Evolutionary conservation across 2,113 vertebrate species (phyloP).

Genomic region (Scartelaos histophorus): DNA sequence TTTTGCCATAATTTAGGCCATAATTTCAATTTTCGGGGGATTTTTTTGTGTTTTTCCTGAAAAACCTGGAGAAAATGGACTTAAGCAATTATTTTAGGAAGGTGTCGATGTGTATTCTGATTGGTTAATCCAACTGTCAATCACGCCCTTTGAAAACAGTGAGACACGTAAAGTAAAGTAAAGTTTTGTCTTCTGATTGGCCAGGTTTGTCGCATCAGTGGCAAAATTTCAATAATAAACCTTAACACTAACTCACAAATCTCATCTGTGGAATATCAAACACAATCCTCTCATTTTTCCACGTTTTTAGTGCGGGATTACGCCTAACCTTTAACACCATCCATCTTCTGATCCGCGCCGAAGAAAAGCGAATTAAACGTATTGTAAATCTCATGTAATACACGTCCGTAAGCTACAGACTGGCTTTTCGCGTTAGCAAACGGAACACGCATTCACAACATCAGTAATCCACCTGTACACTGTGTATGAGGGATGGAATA

Average conservation of each 20-base stretch:
- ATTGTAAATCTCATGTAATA: slow-evolving; percentile 4
- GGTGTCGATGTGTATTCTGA: too few relatives aligned
- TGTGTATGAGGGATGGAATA: slow-evolving; percentile 25
- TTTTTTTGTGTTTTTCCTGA: too few relatives aligned
- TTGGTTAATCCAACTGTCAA: too few relatives aligned
- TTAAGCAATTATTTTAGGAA: too few relatives aligned
- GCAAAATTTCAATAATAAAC: too few relatives aligned
- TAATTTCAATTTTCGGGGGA: too few relatives aligned
- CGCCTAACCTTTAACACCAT: slow-evolving; percentile 28
- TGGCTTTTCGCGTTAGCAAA: neutral
- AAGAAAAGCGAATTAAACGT: slow-evolving; percentile 10
- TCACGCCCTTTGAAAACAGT: too few relatives aligned
- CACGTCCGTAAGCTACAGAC: neutral
- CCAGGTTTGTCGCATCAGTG: too few relatives aligned
- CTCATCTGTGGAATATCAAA: neutral
- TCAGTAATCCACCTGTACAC: slow-evolving; percentile 27
- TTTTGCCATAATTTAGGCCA: too few relatives aligned
- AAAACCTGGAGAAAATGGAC: too few relatives aligned
- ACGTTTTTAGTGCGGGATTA: slow-evolving; percentile 34
- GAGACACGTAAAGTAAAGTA: too few relatives aligned
- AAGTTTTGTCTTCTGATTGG: too few relatives aligned
- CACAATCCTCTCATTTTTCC: neutral
- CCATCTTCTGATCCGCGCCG: neutral
- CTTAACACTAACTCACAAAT: neutral
- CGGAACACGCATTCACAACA: slow-evolving; percentile 8